Conservation (phyloP, 2,113 vertebrate genomes). For the Pristiophorus japonicus region DNA sequence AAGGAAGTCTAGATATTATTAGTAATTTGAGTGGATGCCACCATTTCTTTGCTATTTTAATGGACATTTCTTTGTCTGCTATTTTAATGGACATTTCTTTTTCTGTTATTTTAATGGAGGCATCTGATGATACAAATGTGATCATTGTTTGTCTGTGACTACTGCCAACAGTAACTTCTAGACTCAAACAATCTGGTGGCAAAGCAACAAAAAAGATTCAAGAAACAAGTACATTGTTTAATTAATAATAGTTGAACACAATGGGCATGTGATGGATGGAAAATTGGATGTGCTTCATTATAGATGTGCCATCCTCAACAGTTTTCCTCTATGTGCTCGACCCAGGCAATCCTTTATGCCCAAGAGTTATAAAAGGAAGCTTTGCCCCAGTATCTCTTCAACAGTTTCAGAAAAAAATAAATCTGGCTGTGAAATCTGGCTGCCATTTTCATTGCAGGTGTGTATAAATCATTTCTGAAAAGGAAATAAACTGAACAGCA, state of each 20-base stretch:
- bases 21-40: neutral
- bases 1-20: neutral
- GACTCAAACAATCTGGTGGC: neutral
- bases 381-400: neutral
- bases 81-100: neutral
- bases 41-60: no score
- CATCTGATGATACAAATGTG: neutral
- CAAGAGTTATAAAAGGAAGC: neutral
- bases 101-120: neutral
- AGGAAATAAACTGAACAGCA: neutral
- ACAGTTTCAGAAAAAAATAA: neutral
- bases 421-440: slow-evolving; percentile 17
- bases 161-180: neutral
- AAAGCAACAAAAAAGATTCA: neutral
- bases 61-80: neutral
- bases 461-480: slow-evolving; percentile 14
- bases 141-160: neutral
- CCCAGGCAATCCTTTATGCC: neutral
- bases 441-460: slow-evolving; percentile 8
- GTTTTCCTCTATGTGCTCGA: neutral
- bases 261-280: neutral
- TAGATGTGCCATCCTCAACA: neutral
- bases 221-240: neutral
- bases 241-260: neutral
- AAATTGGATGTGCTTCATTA: neutral